Conservation (phyloP, 2,113 vertebrate species). For the Dipodomys spectabilis region DNA sequence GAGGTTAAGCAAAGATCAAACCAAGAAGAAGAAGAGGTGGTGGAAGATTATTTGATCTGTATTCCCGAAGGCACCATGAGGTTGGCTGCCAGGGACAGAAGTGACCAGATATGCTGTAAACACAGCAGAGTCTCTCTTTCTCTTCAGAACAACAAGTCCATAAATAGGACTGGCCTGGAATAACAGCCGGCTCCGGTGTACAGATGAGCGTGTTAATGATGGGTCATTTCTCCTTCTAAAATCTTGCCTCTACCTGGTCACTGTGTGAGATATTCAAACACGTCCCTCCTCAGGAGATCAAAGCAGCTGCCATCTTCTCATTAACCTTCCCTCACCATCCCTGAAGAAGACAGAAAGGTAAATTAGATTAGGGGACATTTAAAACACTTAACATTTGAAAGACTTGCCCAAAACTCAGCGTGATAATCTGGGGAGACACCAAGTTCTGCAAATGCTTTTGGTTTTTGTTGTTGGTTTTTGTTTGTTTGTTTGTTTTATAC, state of each 20-base stretch:
- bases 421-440: not conserved
- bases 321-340: conserved; percentile 54
- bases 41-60: not conserved
- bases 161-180: not conserved
- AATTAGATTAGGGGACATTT: conserved; percentile 48
- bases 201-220: not conserved
- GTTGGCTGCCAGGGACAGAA: not conserved
- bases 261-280: conserved; percentile 6
- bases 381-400: conserved; percentile 50
- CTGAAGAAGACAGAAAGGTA: conserved; percentile 20
- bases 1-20: not conserved
- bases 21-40: no score
- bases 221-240: not conserved
- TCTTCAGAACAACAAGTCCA: not conserved
- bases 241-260: not conserved
- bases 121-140: fast-evolving
- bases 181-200: not conserved
- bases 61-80: not conserved
- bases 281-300: not conserved
- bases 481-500: no score
- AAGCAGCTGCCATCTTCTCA: conserved; percentile 11
- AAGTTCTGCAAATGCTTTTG: not conserved
- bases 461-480: no score
- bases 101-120: not conserved
- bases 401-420: conserved; percentile 55